A percentile compares a stretch with the other conserved stretches of the same genome.
Conservation (phyloP, 1,140 invertebrate genomes). For the Drosophila nasuta region DNA sequence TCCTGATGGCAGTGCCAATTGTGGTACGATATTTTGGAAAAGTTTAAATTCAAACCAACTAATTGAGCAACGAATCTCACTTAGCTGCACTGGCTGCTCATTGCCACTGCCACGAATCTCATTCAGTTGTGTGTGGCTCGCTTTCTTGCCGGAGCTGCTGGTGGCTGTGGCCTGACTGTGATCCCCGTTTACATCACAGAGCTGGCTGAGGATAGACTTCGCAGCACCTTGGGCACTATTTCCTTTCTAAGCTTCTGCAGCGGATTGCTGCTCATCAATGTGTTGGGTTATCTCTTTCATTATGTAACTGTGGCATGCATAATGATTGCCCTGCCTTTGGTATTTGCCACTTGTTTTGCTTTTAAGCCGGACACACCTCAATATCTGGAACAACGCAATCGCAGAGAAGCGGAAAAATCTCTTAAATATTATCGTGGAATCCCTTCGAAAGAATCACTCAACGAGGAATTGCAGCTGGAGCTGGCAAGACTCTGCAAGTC, state of each 20-base stretch:
- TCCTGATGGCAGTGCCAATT: conserved; percentile 48
- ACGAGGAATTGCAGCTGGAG: conserved; percentile 43
- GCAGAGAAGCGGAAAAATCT: conserved; percentile 57
- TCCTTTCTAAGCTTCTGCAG: conserved; percentile 85
- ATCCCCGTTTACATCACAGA: conserved; percentile 85
- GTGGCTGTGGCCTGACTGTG: conserved; percentile 80
- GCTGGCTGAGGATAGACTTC: conserved; percentile 76
- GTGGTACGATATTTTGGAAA: conserved; percentile 6
- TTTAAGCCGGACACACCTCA: conserved; percentile 85
- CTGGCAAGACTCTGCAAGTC: conserved; percentile 33
- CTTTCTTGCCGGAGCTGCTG: conserved; percentile 81
- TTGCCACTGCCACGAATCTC: conserved; percentile 72
- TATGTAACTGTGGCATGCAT: conserved; percentile 85
- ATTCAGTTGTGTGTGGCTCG: conserved; percentile 72
- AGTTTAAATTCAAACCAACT: too few species aligned
- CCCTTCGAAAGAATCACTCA: background rate
- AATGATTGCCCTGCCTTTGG: conserved; percentile 80
- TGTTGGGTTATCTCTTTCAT: conserved; percentile 83
- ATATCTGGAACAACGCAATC: conserved; percentile 84
- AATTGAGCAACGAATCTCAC: background rate
- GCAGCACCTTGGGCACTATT: conserved; percentile 85
- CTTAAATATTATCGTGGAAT: conserved; percentile 56
- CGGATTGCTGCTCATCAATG: conserved; percentile 85
- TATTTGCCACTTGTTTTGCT: conserved; percentile 56
- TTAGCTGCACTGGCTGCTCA: conserved; percentile 62